phyloP scores from a whole-genome alignment of 1,140 invertebrate species.

The Drosophila burlai region DNA sequence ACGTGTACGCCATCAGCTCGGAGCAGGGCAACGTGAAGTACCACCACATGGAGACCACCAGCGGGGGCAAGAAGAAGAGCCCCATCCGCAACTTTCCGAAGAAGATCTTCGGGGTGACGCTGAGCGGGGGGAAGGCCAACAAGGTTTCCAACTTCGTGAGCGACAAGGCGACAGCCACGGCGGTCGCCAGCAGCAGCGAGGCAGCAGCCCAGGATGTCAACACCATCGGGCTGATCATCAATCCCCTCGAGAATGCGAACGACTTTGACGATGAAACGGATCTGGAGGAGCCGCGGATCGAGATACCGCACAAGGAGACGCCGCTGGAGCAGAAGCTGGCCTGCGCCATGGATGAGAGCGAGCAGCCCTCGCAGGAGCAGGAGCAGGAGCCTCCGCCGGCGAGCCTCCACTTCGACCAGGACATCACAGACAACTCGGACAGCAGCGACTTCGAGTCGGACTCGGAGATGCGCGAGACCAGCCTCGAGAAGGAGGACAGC shows the following conservation, averaged over 20 bases:
- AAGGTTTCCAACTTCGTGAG: constrained; percentile 83
- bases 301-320: constrained; percentile 62
- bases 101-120: constrained; percentile 85
- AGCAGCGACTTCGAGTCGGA: constrained; percentile 82
- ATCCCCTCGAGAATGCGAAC: constrained; percentile 85
- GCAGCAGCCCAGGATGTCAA: constrained; percentile 61
- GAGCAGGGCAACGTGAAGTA: constrained; percentile 95
- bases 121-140: constrained; percentile 80
- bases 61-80: constrained; percentile 75
- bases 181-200: constrained; percentile 33
- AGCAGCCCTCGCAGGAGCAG: constrained; percentile 12
- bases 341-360: constrained; percentile 71
- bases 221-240: constrained; percentile 86
- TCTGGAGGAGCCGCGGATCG: constrained; percentile 67
- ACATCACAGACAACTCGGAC: constrained; percentile 80
- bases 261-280: constrained; percentile 83
- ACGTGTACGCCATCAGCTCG: constrained; percentile 94
- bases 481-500: constrained; percentile 82
- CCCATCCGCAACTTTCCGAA: constrained; percentile 82
- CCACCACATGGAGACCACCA: constrained; percentile 87
- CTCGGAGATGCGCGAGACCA: constrained; percentile 77
- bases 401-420: constrained; percentile 65
- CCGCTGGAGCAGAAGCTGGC: constrained; percentile 66
- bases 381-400: not conserved
- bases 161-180: constrained; percentile 56